These are phyloP conservation scores for Meganola albula DNA, from an alignment of 2,888 invertebrate species.

Conservation along the genomic window DNA sequence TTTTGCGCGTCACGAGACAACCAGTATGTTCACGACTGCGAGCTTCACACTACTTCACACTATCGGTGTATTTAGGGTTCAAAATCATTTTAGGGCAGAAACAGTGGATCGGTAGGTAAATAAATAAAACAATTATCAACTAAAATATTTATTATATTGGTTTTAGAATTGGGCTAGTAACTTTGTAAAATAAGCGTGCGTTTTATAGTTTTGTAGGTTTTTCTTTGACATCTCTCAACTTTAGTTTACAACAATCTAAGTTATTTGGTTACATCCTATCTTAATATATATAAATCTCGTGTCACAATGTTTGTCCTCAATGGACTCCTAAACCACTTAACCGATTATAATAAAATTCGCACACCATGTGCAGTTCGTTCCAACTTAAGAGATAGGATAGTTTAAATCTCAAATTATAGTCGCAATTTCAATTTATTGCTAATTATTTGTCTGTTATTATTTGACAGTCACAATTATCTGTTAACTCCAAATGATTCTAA, in stretches of 20 bases:
- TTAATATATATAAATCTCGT: no score
- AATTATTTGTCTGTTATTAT: no score
- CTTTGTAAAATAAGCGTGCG: slow-evolving; percentile 21
- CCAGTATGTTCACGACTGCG: slow-evolving; percentile 21
- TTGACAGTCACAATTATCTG: no score
- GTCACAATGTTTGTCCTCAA: no score
- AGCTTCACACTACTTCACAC: slow-evolving; percentile 23
- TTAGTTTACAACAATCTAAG: slow-evolving; percentile 22
- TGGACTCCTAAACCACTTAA: no score
- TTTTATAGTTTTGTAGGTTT: slow-evolving; percentile 18
- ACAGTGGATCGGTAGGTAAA: slow-evolving; percentile 25
- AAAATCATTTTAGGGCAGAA: slow-evolving; percentile 24
- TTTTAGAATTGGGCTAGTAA: slow-evolving; percentile 21
- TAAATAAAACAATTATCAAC: slow-evolving; percentile 25
- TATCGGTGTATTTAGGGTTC: slow-evolving; percentile 19
- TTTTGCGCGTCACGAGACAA: slow-evolving; percentile 28
- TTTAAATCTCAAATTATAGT: no score
- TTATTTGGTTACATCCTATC: slow-evolving; percentile 21
- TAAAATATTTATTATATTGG: slow-evolving; percentile 22
- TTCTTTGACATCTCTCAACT: slow-evolving; percentile 19
- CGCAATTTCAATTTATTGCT: no score
- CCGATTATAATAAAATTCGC: no score
- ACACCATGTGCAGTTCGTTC: no score
- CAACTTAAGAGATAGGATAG: no score
- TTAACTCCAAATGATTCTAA: no score